A percentile compares a stretch with the other conserved stretches of the same genome.
Conservation (phyloP, 2,888 invertebrate species). For the Exocentrus adspersus region DNA sequence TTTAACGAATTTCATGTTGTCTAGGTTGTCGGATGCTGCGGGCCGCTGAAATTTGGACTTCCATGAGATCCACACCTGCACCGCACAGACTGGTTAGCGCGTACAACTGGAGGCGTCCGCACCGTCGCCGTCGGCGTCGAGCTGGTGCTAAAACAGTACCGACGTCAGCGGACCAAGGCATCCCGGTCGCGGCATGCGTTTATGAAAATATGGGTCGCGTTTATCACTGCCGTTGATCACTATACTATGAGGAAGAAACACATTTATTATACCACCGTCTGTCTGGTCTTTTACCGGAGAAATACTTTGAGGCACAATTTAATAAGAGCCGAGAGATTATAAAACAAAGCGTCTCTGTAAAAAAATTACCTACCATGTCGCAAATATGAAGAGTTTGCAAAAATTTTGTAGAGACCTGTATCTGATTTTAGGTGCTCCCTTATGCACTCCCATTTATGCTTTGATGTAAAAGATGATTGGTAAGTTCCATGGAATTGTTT, state of each 20-base stretch:
- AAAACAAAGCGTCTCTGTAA: too few species aligned
- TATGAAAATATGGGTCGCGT: conserved; percentile 13
- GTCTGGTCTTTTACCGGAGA: too few species aligned
- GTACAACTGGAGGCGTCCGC: conserved; percentile 47
- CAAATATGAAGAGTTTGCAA: too few species aligned
- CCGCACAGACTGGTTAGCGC: conserved; percentile 45
- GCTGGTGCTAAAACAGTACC: conserved; percentile 51
- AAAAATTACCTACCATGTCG: too few species aligned
- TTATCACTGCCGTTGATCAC: conserved; percentile 4
- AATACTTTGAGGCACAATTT: too few species aligned
- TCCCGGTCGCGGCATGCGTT: conserved; percentile 8
- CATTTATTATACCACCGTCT: too few species aligned
- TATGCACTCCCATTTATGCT: too few species aligned
- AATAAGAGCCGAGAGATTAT: too few species aligned
- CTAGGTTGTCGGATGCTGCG: conserved; percentile 10
- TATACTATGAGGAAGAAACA: background rate
- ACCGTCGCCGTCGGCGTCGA: conserved; percentile 41
- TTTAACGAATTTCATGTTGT: conserved; percentile 50
- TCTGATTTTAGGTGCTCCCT: too few species aligned
- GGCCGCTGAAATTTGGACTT: conserved; percentile 31
- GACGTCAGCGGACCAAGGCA: conserved; percentile 44
- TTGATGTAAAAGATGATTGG: too few species aligned
- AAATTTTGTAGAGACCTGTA: too few species aligned
- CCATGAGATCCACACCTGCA: conserved; percentile 44
- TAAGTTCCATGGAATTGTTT: too few species aligned